Evolutionary conservation across 2,888 invertebrate genomes (phyloP).

Genomic region (Clepsis dumicolana): DNA sequence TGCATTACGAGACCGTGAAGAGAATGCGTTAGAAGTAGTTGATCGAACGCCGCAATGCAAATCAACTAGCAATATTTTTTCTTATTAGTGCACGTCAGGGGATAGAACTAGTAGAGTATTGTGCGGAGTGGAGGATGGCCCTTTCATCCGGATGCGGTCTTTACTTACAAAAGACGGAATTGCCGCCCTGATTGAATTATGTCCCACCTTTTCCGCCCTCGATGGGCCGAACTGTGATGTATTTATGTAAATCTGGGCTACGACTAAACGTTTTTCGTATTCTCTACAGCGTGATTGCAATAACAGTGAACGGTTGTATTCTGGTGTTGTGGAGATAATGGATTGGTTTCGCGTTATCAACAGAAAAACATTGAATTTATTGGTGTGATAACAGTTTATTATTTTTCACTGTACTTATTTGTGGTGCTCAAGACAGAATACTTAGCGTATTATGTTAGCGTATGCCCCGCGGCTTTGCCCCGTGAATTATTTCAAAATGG

Average conservation of each 20-base stretch:
- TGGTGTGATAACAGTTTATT: not conserved
- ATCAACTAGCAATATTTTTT: too few species aligned
- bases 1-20: too few species aligned
- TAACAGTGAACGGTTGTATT: constrained; percentile 1
- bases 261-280: constrained; percentile 40
- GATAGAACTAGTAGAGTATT: constrained; percentile 23
- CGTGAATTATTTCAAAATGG: too few species aligned
- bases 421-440: too few species aligned
- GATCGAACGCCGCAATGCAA: too few species aligned
- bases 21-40: too few species aligned
- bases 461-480: too few species aligned
- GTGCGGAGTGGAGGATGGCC: constrained; percentile 49
- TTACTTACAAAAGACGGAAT: constrained; percentile 82
- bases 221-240: constrained; percentile 64
- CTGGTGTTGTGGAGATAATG: not conserved
- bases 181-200: constrained; percentile 80
- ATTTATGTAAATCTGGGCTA: constrained; percentile 60
- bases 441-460: too few species aligned
- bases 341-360: not conserved
- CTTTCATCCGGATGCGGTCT: constrained; percentile 72
- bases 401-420: too few species aligned
- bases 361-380: not conserved
- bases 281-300: not conserved
- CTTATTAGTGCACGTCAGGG: too few species aligned
- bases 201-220: constrained; percentile 65